Evolutionary conservation across 1,140 invertebrate genomes (phyloP), one percentile per base, ranked within the genome.

Genomic region (Periplaneta americana): DNA sequence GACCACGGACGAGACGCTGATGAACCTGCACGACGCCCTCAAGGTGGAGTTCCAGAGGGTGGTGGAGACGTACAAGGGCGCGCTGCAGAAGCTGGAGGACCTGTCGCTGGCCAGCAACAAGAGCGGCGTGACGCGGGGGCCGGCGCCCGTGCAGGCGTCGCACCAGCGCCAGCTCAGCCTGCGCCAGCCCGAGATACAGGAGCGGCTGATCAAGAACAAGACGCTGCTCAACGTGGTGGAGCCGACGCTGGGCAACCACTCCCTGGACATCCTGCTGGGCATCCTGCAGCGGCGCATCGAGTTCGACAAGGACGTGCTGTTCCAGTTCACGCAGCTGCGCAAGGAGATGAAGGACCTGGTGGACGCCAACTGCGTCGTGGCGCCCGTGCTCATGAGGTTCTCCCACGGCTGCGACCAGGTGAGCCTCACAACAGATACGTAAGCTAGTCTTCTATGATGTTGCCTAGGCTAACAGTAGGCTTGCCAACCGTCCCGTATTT

Each of bases 121-220:
- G 18, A 79, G 79, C 1, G 89, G 90, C 82, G 90, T 92, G 57
- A 92, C 90, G 13, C 91, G 94, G 81, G 93, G 93, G 80, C 94
- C 95, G 84, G 95, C 96, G 36, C 96, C 96, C 22, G 95, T 96
- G 0, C 93, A 94, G 75, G 95, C 95, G 0, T 97, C 95, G 31
- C 97, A 98, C 88, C 97, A 98, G 88, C 89, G 97, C 37, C 92
- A 97, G 36, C 89, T 98, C 80, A 95, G 95, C 74, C 91, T 98
- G 34, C 93, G 93, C 66, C 93, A 96, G 85, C 91, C 91, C 9
- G 95, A 96, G 85, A 94, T 92, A 75, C 96, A 98, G 87, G 93
- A 96, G 82, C 89, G 97, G 8, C 90, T 98, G 28, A 98, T 98
- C 84, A 96, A 97, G 88, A 98, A 98, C 88, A 97, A 97, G 87